These are phyloP conservation scores for Clarias platycephalus DNA, from an alignment of 2,797 vertebrate species.

Conservation along the genomic window DNA sequence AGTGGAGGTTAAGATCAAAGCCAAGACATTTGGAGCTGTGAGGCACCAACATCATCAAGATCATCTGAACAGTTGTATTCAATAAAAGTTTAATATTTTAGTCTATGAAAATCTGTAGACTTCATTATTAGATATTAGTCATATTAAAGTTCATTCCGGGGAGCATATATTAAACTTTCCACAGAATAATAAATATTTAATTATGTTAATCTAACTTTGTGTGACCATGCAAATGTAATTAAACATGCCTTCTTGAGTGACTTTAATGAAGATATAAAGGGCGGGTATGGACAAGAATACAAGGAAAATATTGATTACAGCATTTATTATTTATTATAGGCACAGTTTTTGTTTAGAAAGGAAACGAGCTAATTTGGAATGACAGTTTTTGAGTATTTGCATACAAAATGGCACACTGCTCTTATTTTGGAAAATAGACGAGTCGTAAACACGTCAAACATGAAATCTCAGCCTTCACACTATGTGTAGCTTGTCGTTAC, in stretches of 20 bases:
- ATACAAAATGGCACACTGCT: neutral
- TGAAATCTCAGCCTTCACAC: neutral
- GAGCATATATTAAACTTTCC: neutral
- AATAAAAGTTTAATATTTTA: neutral
- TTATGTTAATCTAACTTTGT: neutral
- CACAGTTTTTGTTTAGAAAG: neutral
- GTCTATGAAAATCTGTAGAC: neutral
- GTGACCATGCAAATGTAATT: neutral
- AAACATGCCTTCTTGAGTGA: neutral
- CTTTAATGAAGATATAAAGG: neutral
- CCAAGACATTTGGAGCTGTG: neutral
- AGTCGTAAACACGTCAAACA: neutral
- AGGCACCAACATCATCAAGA: neutral
- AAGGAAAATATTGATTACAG: neutral
- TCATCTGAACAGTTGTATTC: neutral
- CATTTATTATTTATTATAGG: neutral
- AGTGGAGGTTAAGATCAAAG: neutral
- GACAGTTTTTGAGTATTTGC: no score
- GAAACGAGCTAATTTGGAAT: neutral
- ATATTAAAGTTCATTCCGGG: neutral
- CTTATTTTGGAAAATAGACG: constrained; percentile 12
- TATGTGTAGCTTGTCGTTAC: neutral
- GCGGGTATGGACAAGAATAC: neutral
- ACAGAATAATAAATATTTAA: neutral
- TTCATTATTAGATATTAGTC: neutral